A percentile compares a stretch with the other conserved stretches of the same genome.
These are phyloP conservation scores for Lophura nycthemera DNA, from an alignment of 2,113 vertebrate species.

Conservation along the genomic window DNA sequence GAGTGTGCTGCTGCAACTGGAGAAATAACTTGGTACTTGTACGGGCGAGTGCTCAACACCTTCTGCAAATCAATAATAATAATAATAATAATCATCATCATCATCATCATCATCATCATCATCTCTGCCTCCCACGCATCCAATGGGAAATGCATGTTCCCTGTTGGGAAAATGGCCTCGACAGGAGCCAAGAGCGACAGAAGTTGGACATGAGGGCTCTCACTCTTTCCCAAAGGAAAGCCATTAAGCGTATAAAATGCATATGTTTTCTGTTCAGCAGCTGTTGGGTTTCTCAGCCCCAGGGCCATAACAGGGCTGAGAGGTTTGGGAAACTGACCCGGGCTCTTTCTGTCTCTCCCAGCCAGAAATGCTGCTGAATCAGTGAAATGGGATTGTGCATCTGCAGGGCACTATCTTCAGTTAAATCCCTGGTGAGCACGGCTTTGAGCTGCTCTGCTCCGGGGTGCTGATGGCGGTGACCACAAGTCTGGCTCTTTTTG, in stretches of 20 bases:
- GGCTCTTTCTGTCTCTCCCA: neutral
- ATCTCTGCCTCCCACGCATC: neutral
- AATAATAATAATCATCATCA: neutral
- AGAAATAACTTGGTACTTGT: neutral
- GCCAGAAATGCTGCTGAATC: neutral
- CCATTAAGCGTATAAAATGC: neutral
- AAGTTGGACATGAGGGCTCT: neutral
- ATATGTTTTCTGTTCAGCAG: constrained; percentile 19
- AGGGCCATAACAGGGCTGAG: neutral
- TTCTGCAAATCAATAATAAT: neutral
- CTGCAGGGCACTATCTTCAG: neutral
- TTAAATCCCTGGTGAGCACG: neutral
- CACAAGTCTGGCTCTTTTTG: neutral
- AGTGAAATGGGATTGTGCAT: neutral
- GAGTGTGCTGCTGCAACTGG: neutral
- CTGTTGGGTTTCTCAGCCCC: constrained; percentile 34
- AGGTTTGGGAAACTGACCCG: neutral
- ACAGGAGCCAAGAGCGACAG: neutral
- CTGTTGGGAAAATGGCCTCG: neutral
- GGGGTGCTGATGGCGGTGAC: neutral
- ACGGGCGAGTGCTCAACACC: neutral
- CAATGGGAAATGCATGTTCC: neutral
- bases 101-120: too few relatives aligned
- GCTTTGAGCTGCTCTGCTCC: neutral
- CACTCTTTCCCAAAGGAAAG: neutral